Base-by-base conservation (phyloP, 2,888 invertebrate species). In the Argyresthia albistria region DNA sequence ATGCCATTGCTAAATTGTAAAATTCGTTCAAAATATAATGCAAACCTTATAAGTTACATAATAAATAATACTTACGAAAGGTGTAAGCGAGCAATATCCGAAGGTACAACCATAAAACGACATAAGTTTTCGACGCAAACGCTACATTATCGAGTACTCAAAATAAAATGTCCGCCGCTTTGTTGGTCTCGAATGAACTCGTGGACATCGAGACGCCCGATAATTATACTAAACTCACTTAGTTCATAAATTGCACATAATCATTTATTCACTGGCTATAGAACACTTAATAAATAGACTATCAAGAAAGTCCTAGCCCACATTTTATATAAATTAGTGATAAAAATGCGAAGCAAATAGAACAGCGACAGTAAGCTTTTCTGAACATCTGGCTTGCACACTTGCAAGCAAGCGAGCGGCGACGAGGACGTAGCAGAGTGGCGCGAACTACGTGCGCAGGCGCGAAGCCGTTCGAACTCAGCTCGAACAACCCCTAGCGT, bases 111-210 rank as follows among this genome's bases (percentile, higher is more conserved):
- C 77, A 86, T 82, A 81, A 83, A 87, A 84, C 78, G 81, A 83
- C 86, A 86, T 87, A 76, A 86, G 76, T 86, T 83, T 82, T 80
- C 82, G 71, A 83, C 76, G 79, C 86, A 82, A 84, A 82, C 77
- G 84, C 88, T 88, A 88, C 88, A 88, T 88, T 87, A 87, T 88
- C 83, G 80, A 86, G 79, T 81, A 82, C 81, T 86, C 84, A 84
- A 88, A 88, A 88, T 88, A 88, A 88, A 88, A 88, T 88, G 88
- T 88, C 88, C 87, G 88, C 88, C 88, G 88, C 88, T 86, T 86
- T 84, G 87, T 87, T 84, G 86, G 86, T 86, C 77, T 81, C 80
- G 79, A 86, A 72, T 84, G 84, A 84, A 87, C 86, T 86, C 84
- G 88, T 87, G 86, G 88, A 87, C 83, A 86, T 83, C 76, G 78